Evolutionary conservation across 2,113 vertebrate genomes (phyloP).

Genomic region (Sylvia atricapilla): DNA sequence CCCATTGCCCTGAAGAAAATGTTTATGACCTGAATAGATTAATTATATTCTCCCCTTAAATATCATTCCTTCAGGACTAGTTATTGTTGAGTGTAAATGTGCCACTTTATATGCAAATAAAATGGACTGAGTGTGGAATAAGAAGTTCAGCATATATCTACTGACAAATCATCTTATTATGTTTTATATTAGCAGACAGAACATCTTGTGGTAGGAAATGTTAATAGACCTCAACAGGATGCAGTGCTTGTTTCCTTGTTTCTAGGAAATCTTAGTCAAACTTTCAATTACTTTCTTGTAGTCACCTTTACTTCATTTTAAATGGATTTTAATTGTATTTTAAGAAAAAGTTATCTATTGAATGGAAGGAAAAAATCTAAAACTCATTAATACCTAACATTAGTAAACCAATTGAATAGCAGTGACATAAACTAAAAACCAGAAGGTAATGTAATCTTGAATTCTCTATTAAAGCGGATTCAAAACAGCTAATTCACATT

Average conservation of each 20-base stretch:
- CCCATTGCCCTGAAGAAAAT: slow-evolving; percentile 74
- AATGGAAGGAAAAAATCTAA: background rate
- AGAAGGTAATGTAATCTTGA: background rate
- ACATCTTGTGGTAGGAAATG: slow-evolving; percentile 55
- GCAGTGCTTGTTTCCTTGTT: slow-evolving; percentile 28
- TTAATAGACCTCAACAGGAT: slow-evolving; percentile 59
- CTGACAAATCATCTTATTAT: slow-evolving; percentile 73
- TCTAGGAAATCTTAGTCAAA: slow-evolving; percentile 21
- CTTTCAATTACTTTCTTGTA: slow-evolving; percentile 16
- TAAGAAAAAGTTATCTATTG: background rate
- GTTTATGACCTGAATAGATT: slow-evolving; percentile 71
- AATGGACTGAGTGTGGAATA: slow-evolving; percentile 66
- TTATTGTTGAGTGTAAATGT: slow-evolving; percentile 75
- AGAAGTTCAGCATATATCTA: slow-evolving; percentile 68
- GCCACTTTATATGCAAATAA: slow-evolving; percentile 81
- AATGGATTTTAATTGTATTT: background rate
- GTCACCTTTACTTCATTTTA: slow-evolving; percentile 5
- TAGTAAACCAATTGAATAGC: background rate
- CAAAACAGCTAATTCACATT: background rate
- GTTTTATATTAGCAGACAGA: slow-evolving; percentile 59
- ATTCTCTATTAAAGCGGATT: background rate
- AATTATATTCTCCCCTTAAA: slow-evolving; percentile 74
- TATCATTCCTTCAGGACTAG: slow-evolving; percentile 72
- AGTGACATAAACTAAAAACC: background rate
- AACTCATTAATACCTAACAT: background rate